phyloP scores from a whole-genome alignment of 2,797 vertebrate genomes.

The Danionella dracula region DNA sequence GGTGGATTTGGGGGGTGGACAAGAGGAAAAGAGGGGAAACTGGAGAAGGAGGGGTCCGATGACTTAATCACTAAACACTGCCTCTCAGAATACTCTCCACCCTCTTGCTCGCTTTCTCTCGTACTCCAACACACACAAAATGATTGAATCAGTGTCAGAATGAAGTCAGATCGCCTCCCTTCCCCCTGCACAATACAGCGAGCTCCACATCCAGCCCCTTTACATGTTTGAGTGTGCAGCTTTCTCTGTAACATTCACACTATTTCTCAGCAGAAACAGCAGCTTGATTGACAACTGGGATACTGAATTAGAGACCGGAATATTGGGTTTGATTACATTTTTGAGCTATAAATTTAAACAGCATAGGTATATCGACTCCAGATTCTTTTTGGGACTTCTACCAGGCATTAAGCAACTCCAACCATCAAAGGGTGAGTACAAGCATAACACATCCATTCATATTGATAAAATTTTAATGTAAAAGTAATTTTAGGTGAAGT shows the following conservation, averaged over 20 bases:
- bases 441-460: no score
- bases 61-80: slow-evolving; percentile 56
- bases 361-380: no score
- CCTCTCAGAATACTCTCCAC: slow-evolving; percentile 46
- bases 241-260: slow-evolving; percentile 58
- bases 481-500: no score
- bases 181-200: slow-evolving; percentile 51
- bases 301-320: slow-evolving; percentile 45
- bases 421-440: no score
- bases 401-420: neutral
- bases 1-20: slow-evolving; percentile 30
- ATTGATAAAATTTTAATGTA: no score
- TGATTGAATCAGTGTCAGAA: slow-evolving; percentile 43
- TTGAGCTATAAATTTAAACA: neutral
- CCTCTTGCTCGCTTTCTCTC: slow-evolving; percentile 19
- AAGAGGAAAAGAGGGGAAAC: slow-evolving; percentile 34
- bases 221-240: slow-evolving; percentile 34
- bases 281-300: slow-evolving; percentile 48
- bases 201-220: slow-evolving; percentile 57
- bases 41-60: slow-evolving; percentile 46
- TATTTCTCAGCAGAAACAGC: slow-evolving; percentile 59
- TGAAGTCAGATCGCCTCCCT: slow-evolving; percentile 63
- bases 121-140: slow-evolving; percentile 31
- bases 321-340: slow-evolving; percentile 12
- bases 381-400: neutral